Evolutionary conservation across 2,797 vertebrate genomes (phyloP), one percentile per base, ranked within the genome.

Genomic region (Gallinago nigripennis): DNA sequence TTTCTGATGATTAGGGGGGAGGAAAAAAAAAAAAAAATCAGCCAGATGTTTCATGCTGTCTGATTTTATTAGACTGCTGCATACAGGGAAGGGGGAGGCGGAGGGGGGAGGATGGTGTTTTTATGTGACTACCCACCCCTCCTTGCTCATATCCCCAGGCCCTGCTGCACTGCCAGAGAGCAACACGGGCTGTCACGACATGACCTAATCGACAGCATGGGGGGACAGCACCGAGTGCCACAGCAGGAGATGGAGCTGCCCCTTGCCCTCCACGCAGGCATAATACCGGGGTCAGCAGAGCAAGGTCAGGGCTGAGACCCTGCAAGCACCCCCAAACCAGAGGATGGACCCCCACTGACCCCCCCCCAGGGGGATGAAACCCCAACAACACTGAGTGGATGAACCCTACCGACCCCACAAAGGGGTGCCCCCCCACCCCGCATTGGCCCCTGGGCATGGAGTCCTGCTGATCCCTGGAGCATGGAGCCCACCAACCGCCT

Each of bases 11-110:
- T 25, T 45, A 6, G 48, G 8, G 12, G 7, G 4, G 20, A 13
- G 18, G 10, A 37, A 24, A 45, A 24, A 45, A 45, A 39, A 35
- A 19, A 88, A 61, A 75, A 84, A 80, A 86, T 84, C 43, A 39
- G 84, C 93, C 96, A 94, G 94, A 96, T 95, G 94, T 82, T 97
- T 94, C 90, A 63, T 51, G 84, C 86, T 96, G 70, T 95, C 94
- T 96, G 84, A 83, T 96, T 96, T 95, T 97, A 93, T 96, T 94
- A 90, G 69, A 66, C 72, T 48, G 87, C 78, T 88, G 89, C 24
- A 10, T 9, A 88, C 78, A 63, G 64, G 72, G 50, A 88, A 75
- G 19, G 18, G 35, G 43, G 75, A 11, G 28, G 35, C 8, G 20
- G 12, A 56, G 8, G 28, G n/a, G 19, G 18, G 28, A 35, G 76